phyloP scores from a whole-genome alignment of 2,888 invertebrate species.

The Sinohyriopsis cumingii region DNA sequence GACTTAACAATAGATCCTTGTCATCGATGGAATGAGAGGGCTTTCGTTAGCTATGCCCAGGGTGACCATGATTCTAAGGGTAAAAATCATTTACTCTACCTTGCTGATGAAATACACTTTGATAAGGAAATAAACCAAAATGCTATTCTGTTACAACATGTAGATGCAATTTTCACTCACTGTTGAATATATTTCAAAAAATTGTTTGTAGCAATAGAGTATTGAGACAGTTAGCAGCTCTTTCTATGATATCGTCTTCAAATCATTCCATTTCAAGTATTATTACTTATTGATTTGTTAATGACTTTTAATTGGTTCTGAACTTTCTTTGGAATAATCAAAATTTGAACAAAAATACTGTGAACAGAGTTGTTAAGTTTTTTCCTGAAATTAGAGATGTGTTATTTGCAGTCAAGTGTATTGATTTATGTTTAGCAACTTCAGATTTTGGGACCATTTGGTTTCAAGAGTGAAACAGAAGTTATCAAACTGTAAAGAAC shows the following conservation, averaged over 20 bases:
- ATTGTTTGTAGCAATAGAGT: too few species aligned
- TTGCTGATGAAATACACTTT: neutral
- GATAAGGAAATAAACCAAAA: neutral
- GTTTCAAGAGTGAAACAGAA: too few species aligned
- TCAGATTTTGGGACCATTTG: too few species aligned
- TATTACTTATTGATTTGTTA: neutral
- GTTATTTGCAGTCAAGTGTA: too few species aligned
- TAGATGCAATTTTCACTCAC: too few species aligned
- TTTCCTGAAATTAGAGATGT: constrained; percentile 3
- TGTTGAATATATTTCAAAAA: too few species aligned
- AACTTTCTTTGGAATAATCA: too few species aligned
- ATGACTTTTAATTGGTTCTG: neutral
- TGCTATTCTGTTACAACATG: neutral
- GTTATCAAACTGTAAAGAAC: too few species aligned
- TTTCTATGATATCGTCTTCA: neutral
- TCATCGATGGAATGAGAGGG: neutral
- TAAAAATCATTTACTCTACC: neutral
- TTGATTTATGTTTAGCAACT: too few species aligned
- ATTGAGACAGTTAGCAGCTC: too few species aligned
- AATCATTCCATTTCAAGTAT: constrained; percentile 1
- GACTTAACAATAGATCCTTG: neutral
- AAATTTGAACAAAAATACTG: too few species aligned
- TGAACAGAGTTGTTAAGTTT: constrained; percentile 1
- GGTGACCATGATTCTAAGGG: neutral
- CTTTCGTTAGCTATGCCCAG: neutral